Percentiles rank a stretch among this genome's conserved stretches.
Evolutionary conservation across 2,888 invertebrate species (phyloP).

Genomic region (Conomelus anceps): DNA sequence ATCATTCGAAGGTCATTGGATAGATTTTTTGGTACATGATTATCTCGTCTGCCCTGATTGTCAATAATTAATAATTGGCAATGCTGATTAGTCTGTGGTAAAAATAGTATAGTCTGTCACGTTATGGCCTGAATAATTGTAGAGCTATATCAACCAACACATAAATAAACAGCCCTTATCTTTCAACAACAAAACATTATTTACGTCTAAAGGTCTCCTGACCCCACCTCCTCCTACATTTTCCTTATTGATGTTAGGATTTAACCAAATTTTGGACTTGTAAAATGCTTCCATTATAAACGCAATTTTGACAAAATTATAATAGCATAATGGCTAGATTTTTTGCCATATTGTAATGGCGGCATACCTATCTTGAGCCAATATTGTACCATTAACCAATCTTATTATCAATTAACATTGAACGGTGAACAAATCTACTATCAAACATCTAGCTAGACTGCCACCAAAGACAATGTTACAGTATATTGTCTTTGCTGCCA

Average conservation of each 20-base stretch:
- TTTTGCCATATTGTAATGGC: no score
- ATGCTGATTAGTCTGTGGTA: background rate
- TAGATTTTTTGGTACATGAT: background rate
- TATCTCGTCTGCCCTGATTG: background rate
- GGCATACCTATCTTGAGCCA: no score
- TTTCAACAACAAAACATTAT: background rate
- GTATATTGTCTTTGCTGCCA: no score
- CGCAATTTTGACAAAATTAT: background rate
- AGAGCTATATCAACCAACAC: background rate
- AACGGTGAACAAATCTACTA: background rate
- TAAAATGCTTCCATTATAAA: background rate
- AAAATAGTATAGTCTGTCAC: background rate
- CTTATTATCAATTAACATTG: no score
- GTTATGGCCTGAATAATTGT: background rate
- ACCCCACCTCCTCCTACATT: background rate
- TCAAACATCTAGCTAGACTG: no score
- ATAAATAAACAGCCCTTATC: background rate
- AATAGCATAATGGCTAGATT: no score
- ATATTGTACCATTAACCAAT: no score
- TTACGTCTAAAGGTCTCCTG: background rate
- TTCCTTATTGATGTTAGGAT: background rate
- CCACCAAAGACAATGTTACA: no score
- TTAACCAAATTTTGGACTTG: no score
- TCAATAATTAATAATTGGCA: background rate
- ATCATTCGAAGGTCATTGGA: background rate